Evolutionary conservation across 2,888 invertebrate species (phyloP).

Genomic region (Clunio marinus): DNA sequence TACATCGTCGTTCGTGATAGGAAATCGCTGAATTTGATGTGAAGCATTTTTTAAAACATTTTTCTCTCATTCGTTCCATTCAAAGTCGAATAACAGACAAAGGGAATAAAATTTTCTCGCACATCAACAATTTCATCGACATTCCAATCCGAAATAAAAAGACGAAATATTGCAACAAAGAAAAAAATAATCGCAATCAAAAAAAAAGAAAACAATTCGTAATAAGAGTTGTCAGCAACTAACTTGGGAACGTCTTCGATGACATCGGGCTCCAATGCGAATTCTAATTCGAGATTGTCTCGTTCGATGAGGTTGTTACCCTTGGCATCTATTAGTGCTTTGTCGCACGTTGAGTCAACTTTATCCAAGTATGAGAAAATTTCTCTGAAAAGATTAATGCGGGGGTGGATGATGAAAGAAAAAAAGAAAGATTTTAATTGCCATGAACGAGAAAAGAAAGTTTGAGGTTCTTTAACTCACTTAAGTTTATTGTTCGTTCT

Average conservation of each 20-base stretch:
- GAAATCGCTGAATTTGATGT: too few species aligned
- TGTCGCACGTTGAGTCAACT: conserved; percentile 51
- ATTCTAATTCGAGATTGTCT: conserved; percentile 50
- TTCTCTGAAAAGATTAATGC: conserved; percentile 44
- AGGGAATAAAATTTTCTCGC: conserved; percentile 1
- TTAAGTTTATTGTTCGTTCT: conserved; percentile 40
- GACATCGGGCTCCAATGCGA: conserved; percentile 50
- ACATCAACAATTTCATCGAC: neutral
- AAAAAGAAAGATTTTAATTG: conserved; percentile 1
- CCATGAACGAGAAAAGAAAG: too few species aligned
- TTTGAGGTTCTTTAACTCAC: too few species aligned
- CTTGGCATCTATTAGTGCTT: conserved; percentile 49
- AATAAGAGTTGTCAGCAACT: conserved; percentile 16
- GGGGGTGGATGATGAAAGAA: too few species aligned
- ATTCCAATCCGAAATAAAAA: neutral
- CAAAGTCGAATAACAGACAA: too few species aligned
- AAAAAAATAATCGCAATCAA: neutral
- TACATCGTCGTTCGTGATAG: neutral
- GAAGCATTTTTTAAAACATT: too few species aligned
- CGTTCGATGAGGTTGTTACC: conserved; percentile 48
- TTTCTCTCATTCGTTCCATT: too few species aligned
- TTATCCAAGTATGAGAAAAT: conserved; percentile 50
- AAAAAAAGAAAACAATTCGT: neutral
- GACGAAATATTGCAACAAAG: neutral
- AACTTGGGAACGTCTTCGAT: conserved; percentile 52